Percentiles rank a stretch among this genome's conserved stretches.
These are phyloP conservation scores for Drosophila pachea DNA, from an alignment of 1,140 invertebrate species.

Conservation along the genomic window DNA sequence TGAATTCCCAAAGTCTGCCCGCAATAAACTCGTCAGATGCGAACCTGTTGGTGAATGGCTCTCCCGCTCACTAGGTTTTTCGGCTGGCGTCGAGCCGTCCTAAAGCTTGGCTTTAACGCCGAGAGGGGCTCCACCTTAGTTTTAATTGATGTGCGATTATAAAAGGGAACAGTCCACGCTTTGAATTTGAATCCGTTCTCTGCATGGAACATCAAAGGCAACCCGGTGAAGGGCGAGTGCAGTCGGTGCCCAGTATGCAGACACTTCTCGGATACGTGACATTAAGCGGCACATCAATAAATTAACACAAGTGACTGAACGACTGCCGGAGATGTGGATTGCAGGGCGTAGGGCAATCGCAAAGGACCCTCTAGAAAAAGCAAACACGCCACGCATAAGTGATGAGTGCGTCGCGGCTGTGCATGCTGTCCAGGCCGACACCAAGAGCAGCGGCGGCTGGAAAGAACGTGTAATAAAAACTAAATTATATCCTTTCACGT, in stretches of 20 bases:
- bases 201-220: constrained; percentile 34
- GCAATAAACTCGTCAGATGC: constrained; percentile 14
- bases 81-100: too few relatives aligned
- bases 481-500: constrained; percentile 74
- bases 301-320: constrained; percentile 37
- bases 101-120: too few relatives aligned
- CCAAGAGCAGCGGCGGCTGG: not conserved
- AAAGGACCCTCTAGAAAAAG: constrained; percentile 53
- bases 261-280: constrained; percentile 39
- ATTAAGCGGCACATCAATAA: constrained; percentile 61
- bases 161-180: too few relatives aligned
- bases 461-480: constrained; percentile 69
- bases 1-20: constrained; percentile 11
- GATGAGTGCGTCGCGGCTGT: constrained; percentile 47
- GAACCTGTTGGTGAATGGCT: constrained; percentile 18
- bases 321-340: constrained; percentile 26
- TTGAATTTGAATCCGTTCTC: too few relatives aligned
- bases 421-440: not conserved
- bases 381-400: constrained; percentile 68
- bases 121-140: too few relatives aligned
- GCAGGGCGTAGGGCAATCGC: constrained; percentile 12
- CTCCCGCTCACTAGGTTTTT: constrained; percentile 48
- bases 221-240: constrained; percentile 5
- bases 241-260: not conserved
- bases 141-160: too few relatives aligned